Evolutionary conservation across 1,140 invertebrate species (phyloP).

Genomic region (Ridgeia piscesae): DNA sequence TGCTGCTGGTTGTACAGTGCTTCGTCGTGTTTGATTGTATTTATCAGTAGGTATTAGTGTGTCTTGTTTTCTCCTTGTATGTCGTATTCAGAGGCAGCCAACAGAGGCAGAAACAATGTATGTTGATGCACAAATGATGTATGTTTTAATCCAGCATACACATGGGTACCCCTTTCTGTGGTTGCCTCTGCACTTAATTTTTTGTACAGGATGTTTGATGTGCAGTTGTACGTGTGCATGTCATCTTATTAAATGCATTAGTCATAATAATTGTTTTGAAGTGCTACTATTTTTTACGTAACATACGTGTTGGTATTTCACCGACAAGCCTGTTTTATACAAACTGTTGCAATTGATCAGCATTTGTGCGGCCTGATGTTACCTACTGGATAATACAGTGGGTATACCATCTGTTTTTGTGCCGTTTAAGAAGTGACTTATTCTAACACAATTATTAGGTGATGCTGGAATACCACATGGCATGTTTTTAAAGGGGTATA

Average conservation of each 20-base stretch:
- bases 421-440: no score
- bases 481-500: no score
- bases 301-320: not conserved
- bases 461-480: no score
- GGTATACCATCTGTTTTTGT: no score
- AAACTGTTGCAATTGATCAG: no score
- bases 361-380: no score
- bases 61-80: not conserved
- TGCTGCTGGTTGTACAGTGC: not conserved
- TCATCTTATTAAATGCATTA: not conserved
- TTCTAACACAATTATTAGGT: no score
- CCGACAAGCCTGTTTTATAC: not conserved
- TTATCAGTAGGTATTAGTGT: not conserved
- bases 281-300: not conserved
- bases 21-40: not conserved
- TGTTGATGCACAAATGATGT: not conserved
- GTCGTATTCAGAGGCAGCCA: not conserved
- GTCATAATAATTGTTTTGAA: not conserved
- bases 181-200: not conserved
- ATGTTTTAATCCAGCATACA: not conserved
- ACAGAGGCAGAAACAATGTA: not conserved
- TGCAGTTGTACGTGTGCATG: not conserved
- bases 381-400: no score
- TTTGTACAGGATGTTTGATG: not conserved
- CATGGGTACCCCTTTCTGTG: not conserved